Base-by-base conservation (phyloP, 1,140 invertebrate genomes). In the Ceratosolen fusciceps region DNA sequence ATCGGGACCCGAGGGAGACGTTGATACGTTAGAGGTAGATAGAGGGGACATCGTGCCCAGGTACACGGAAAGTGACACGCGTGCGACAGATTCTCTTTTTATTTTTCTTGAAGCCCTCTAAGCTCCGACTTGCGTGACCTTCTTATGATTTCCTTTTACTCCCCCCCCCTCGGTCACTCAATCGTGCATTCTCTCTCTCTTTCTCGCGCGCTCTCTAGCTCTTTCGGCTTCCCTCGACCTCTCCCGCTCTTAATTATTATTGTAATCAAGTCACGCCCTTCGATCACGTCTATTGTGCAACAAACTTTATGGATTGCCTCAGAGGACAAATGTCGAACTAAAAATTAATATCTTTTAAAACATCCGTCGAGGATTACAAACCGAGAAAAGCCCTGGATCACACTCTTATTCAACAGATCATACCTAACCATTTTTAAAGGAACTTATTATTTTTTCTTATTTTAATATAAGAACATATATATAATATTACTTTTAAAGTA, bases 51-150 rank as follows among this genome's bases (percentile, higher is more conserved):
- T 19, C 9, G 16, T 8, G 8, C 60, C 21, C 68, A 74, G 68
- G 72, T 74, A 74, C 47, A 47, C 62, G 77, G 60, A 75, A 80
- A 39, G 78, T 71, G 73, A 80, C 72, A 74, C 73, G 78, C 62
- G 73, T 79, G 78, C 73, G 65, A 74, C 78, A 74, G 65, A 79
- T 74, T 74, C 62, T 70, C 14, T 56, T 73, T 29, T 52, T 71
- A n/a, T 73, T 58, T 73, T 31, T 73, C 29, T 62, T 34, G n/a
- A 24, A 24, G 21, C 24, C 56, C n/a, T 24, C n/a, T 29, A 4
- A 7, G 3, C 7, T 58, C 67, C 3, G 10, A 29, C 37, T 10
- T 68, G 49, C 54, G 24, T 21, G 29, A 58, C 49, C 49, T 74
- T 74, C 21, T 73, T 73, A 37, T 37, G 29, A 16, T 16, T 31